Evolutionary conservation across 2,888 invertebrate species (phyloP), one percentile per base, ranked within the genome.

Genomic region (Pyrrhosoma nymphula): DNA sequence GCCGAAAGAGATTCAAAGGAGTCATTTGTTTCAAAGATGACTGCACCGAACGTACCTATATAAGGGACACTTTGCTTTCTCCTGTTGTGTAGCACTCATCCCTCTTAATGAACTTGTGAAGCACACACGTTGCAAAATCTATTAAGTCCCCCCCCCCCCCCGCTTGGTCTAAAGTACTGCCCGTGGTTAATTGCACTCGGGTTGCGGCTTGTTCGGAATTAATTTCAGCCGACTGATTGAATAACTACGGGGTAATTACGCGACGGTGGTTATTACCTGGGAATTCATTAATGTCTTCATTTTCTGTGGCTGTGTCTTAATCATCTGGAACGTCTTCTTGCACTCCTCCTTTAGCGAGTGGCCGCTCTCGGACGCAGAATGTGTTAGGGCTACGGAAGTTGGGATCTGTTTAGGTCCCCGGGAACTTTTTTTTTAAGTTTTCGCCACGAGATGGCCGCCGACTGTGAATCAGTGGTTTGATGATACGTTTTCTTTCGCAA

Each of bases 241-340:
- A 82, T 82, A 82, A 82, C 82, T 82, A n/a, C 82, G 30, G 35
- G 82, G 35, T 82, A 82, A 82, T 82, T 82, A 82, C 82, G 35
- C 12, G 26, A 10, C 16, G 14, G 82, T 14, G 82, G 82, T 82
- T 82, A 30, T 35, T 82, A 82, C 16, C 35, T 35, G 12, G 82
- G 26, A 18, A 30, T 35, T 35, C 82, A 35, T 82, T 82, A 82
- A 82, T 82, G 82, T 82, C 82, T 82, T 82, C 82, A 82, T 82
- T 82, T 82, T 82, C 60, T 69, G 69, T 14, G 30, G 16, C 35
- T 82, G 82, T 82, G 82, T 82, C 82, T 82, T 35, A 82, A 82
- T 82, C 26, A 82, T 23, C 1, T 82, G 16, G 35, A n/a, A 82
- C 18, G 18, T 16, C 82, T 82, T 82, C 35, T 35, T 82, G 18